Conservation (phyloP, 2,888 invertebrate genomes). For the Frankliniella fusca region DNA sequence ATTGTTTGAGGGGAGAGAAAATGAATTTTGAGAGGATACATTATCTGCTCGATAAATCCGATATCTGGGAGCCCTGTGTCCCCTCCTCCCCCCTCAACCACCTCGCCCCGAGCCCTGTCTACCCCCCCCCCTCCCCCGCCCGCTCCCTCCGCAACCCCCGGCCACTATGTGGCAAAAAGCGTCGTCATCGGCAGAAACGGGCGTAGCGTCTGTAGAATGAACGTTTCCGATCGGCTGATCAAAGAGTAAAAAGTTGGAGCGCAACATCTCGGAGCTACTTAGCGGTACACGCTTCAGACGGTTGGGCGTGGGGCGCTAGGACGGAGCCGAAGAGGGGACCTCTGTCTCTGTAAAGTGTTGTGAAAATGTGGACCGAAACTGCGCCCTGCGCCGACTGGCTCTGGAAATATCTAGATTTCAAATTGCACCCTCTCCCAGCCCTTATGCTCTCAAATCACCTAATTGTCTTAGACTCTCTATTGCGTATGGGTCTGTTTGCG, state of each 20-base stretch:
- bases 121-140: neutral
- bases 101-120: neutral
- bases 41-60: constrained; percentile 22
- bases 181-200: neutral
- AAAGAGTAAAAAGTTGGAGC: neutral
- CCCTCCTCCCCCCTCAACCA: neutral
- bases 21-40: constrained; percentile 25
- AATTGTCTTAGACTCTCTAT: no score
- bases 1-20: constrained; percentile 15
- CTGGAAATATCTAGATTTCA: neutral
- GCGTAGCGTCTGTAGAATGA: neutral
- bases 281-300: no score
- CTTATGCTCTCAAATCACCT: no score
- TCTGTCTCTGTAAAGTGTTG: no score
- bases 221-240: constrained; percentile 16
- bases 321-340: neutral
- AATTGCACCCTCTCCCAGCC: no score
- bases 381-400: neutral
- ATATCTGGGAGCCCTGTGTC: neutral
- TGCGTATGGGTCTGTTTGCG: no score
- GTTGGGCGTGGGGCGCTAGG: neutral
- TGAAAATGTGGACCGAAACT: no score
- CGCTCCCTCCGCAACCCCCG: no score
- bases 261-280: neutral
- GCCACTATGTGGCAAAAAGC: neutral